Evolutionary conservation across 2,888 invertebrate species (phyloP).

Genomic region (Miltochrista miniata): DNA sequence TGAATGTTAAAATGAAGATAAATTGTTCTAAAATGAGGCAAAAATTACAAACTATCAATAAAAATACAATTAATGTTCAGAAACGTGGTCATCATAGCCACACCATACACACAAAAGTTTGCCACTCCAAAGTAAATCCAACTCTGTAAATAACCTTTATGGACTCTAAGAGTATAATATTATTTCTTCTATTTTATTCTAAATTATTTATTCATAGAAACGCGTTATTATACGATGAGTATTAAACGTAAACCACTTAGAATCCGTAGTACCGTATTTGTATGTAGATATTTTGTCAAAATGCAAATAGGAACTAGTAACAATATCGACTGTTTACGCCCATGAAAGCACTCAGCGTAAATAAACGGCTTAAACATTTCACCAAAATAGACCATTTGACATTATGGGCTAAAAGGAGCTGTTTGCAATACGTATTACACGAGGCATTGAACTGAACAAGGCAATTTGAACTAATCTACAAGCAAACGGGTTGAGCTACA

Average conservation of each 20-base stretch:
- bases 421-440: constrained; percentile 58
- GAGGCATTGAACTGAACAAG: constrained; percentile 55
- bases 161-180: too few species aligned
- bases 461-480: constrained; percentile 59
- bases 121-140: too few species aligned
- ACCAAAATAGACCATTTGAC: constrained; percentile 31
- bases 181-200: too few species aligned
- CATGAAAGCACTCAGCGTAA: constrained; percentile 25
- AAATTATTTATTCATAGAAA: too few species aligned
- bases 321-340: constrained; percentile 18
- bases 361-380: constrained; percentile 35
- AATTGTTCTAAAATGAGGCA: too few species aligned
- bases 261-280: neutral
- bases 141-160: too few species aligned
- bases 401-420: constrained; percentile 41
- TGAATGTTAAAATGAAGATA: too few species aligned
- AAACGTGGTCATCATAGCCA: too few species aligned
- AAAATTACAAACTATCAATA: too few species aligned
- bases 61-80: too few species aligned
- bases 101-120: too few species aligned
- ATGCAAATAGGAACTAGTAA: constrained; percentile 10
- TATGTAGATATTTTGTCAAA: neutral
- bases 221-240: too few species aligned
- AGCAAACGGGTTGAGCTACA: constrained; percentile 43
- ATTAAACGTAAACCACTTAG: neutral